Base-by-base conservation (phyloP, 2,113 vertebrate genomes). In the Ascaphus truei region DNA sequence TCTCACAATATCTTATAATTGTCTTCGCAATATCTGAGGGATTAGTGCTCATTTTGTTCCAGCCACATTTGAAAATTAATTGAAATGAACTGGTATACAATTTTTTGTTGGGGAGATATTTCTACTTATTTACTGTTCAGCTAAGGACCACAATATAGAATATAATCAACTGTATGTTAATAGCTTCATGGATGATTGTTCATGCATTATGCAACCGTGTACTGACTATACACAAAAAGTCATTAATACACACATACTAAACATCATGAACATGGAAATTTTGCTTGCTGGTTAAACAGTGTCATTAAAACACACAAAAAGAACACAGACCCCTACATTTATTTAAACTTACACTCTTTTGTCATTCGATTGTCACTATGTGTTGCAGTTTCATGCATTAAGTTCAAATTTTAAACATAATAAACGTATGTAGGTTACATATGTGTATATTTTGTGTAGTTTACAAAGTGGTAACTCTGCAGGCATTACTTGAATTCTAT, bases 401-500 rank as follows among this genome's bases (percentile, higher is more conserved):
- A 85, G 81, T 86, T 84, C 72, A 86, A 91, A 80, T 77, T 78
- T 73, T 81, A 88, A 81, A 92, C 88, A 86, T 84, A 87, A 90
- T 79, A 83, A 88, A 89, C 88, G 81, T 81, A 89, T 20, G 67
- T 51, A 80, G 81, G 76, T 78, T 85, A 79, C 85, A 88, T 84
- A 86, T 74, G 71, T 76, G 81, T 80, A 78, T 71, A 57, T 39
- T 39, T 78, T 79, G 2, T 75, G 74, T 65, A 75, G 69, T 86
- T 85, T 87, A 80, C 86, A 86, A 80, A 91, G 88, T 88, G 85
- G 87, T 88, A 90, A 87, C 75, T 93, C 92, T 93, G 93, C 95
- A 98, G 93, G 93, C 95, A 96, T 94, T 95, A 96, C 90, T 92
- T 88, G 80, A 88, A 91, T 92, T 86, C 95, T 93, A 93, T 90